Evolutionary conservation across 2,797 vertebrate species (phyloP).

Genomic region (Notamacropus eugenii): DNA sequence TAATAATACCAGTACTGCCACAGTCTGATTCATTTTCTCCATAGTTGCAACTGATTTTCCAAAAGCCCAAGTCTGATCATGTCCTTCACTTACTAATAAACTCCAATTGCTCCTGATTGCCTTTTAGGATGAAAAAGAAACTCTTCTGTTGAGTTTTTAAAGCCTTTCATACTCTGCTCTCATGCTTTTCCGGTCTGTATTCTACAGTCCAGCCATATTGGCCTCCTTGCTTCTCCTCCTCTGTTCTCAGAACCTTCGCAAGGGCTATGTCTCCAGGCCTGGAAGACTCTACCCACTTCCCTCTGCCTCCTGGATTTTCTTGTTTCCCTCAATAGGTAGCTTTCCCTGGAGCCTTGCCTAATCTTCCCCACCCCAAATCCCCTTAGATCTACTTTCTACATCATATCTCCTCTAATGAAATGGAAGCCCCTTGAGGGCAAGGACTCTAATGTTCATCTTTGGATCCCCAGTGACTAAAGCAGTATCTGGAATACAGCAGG

Average conservation of each 20-base stretch:
- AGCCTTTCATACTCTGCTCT: neutral
- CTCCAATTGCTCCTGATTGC: neutral
- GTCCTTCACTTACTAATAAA: neutral
- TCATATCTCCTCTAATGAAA: neutral
- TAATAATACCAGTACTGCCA: neutral
- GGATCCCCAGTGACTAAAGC: neutral
- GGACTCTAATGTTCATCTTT: neutral
- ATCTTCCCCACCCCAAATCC: neutral
- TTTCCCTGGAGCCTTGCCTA: neutral
- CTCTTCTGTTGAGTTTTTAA: neutral
- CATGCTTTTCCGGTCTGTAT: neutral
- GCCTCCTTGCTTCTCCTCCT: neutral
- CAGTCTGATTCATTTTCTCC: neutral
- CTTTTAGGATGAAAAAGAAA: neutral
- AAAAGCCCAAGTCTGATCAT: neutral
- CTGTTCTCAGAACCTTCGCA: no score
- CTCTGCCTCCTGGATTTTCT: neutral
- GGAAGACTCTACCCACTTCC: neutral
- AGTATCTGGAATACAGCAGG: neutral
- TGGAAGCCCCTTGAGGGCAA: neutral
- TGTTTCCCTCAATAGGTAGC: neutral
- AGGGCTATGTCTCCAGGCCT: no score
- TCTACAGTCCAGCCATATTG: neutral
- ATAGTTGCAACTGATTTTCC: neutral
- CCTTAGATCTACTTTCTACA: neutral